These are phyloP conservation scores for Falcunculus frontatus DNA, from an alignment of 2,113 vertebrate species.

Conservation along the genomic window DNA sequence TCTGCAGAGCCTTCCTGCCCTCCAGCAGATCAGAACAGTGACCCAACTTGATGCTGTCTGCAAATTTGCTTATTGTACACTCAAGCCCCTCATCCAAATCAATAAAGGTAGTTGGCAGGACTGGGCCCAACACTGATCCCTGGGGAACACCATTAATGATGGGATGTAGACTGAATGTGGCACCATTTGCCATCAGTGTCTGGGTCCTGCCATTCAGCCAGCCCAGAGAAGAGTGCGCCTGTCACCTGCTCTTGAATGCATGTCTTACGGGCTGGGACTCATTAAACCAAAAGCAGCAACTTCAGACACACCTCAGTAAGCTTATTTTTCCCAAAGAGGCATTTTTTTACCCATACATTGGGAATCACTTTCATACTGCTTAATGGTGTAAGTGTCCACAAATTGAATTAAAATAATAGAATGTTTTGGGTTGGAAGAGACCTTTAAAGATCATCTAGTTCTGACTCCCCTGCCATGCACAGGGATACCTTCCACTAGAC, in stretches of 20 bases:
- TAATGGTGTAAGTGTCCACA: background rate
- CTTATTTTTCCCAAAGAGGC: background rate
- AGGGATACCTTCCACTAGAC: background rate
- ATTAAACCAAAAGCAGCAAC: background rate
- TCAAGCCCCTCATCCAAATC: background rate
- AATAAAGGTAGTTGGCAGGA: background rate
- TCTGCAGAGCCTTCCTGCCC: background rate
- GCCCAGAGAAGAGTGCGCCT: background rate
- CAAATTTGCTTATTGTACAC: background rate
- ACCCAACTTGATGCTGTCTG: fast-evolving
- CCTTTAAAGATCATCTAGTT: background rate
- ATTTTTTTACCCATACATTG: fast-evolving
- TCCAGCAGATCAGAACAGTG: background rate
- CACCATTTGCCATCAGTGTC: background rate
- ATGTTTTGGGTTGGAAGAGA: background rate
- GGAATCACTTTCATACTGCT: background rate
- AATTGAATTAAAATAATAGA: background rate
- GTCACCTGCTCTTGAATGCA: background rate
- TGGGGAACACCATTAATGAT: background rate
- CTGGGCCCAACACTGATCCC: background rate
- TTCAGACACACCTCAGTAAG: background rate
- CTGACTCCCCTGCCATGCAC: background rate
- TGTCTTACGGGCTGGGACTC: background rate
- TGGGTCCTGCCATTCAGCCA: background rate
- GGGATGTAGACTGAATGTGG: background rate